Evolutionary conservation across 2,888 invertebrate genomes (phyloP).

Genomic region (Busseola fusca): DNA sequence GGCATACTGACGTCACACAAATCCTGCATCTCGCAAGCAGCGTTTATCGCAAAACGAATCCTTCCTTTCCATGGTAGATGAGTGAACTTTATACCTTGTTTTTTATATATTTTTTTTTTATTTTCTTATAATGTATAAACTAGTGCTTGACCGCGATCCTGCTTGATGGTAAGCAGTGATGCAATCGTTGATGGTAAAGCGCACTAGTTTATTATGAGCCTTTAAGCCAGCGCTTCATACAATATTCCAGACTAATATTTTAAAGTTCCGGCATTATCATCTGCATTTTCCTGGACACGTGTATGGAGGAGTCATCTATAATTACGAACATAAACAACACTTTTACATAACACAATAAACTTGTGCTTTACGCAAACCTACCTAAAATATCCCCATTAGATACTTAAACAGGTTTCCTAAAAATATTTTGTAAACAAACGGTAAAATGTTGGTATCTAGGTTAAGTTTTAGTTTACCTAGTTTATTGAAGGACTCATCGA

Average conservation of each 20-base stretch:
- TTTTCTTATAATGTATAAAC: too few species aligned
- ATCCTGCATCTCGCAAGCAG: too few species aligned
- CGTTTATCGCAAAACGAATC: too few species aligned
- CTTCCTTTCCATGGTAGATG: too few species aligned
- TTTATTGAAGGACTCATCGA: conserved; percentile 43
- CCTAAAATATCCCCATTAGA: not conserved
- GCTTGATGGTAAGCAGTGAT: too few species aligned
- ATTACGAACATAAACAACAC: conserved; percentile 7
- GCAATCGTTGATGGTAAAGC: too few species aligned
- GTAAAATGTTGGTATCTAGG: conserved; percentile 27
- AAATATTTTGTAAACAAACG: conserved; percentile 36
- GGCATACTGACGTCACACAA: too few species aligned
- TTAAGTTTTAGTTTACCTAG: conserved; percentile 35
- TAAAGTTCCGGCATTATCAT: not conserved
- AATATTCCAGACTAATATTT: not conserved
- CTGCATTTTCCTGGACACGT: not conserved
- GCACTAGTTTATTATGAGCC: too few species aligned
- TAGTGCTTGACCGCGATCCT: too few species aligned
- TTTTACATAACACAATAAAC: not conserved
- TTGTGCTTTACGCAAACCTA: conserved; percentile 17
- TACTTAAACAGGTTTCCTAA: conserved; percentile 14
- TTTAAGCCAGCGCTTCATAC: too few species aligned
- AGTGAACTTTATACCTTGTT: too few species aligned
- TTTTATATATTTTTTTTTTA: too few species aligned
- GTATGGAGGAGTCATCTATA: not conserved